Conservation (phyloP, 2,113 vertebrate genomes). For the Brachypodius melanocephalos region DNA sequence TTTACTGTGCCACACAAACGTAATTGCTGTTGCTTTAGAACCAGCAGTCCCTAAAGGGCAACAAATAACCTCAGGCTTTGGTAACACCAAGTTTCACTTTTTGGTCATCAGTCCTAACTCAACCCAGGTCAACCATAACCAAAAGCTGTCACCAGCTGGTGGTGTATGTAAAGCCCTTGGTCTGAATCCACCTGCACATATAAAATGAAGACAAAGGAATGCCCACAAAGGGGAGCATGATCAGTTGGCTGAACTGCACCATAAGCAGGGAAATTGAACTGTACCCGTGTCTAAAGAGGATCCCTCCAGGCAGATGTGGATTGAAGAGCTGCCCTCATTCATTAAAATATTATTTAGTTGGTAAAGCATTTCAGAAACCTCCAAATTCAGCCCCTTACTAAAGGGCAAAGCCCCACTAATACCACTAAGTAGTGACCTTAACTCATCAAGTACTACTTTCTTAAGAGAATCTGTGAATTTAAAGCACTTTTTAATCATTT, state of each 20-base stretch:
- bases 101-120: not conserved
- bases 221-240: not conserved
- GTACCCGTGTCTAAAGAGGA: not conserved
- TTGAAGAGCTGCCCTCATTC: not conserved
- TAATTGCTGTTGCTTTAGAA: slow-evolving; percentile 17
- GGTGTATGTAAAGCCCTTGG: not conserved
- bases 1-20: slow-evolving; percentile 37
- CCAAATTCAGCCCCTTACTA: not conserved
- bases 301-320: not conserved
- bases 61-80: not conserved
- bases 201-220: not conserved
- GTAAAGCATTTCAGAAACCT: not conserved
- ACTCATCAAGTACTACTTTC: not conserved
- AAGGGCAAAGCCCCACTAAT: not conserved
- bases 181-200: slow-evolving; percentile 19
- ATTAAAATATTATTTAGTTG: not conserved
- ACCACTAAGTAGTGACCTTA: not conserved
- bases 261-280: not conserved
- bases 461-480: not conserved
- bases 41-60: not conserved
- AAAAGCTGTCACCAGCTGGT: not conserved
- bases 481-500: not conserved
- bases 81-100: not conserved
- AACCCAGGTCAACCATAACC: not conserved
- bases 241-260: not conserved